Evolutionary conservation across 2,888 invertebrate species (phyloP).

Genomic region (Pyralis farinalis): DNA sequence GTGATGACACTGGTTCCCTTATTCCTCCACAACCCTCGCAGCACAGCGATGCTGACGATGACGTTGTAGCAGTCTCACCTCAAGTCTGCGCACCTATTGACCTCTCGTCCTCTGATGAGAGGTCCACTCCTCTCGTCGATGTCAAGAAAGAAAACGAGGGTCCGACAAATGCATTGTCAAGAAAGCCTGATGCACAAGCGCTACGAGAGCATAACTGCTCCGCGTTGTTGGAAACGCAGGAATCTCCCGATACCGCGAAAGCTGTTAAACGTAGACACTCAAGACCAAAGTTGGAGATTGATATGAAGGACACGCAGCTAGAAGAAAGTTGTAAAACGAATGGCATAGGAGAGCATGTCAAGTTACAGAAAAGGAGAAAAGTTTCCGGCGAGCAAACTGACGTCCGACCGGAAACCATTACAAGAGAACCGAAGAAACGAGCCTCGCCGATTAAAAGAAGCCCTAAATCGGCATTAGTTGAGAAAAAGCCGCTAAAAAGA

Average conservation of each 20-base stretch:
- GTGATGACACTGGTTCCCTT: conserved; percentile 76
- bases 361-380: conserved; percentile 77
- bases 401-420: conserved; percentile 43
- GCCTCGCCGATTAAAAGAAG: conserved; percentile 41
- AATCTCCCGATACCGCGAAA: conserved; percentile 49
- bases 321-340: conserved; percentile 70
- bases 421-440: conserved; percentile 59
- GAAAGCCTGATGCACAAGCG: conserved; percentile 68
- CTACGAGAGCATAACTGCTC: conserved; percentile 64
- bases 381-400: conserved; percentile 65
- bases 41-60: conserved; percentile 74
- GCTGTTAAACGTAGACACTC: conserved; percentile 68
- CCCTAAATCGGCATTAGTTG: conserved; percentile 46
- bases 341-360: conserved; percentile 77
- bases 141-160: conserved; percentile 75
- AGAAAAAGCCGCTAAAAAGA: conserved; percentile 68
- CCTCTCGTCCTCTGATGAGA: conserved; percentile 71
- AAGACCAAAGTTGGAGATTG: conserved; percentile 69
- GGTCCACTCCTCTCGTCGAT: conserved; percentile 65
- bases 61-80: conserved; percentile 72
- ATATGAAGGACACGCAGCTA: conserved; percentile 70
- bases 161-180: conserved; percentile 51
- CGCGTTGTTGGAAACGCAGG: conserved; percentile 38
- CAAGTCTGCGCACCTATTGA: conserved; percentile 69
- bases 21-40: conserved; percentile 50